Evolutionary conservation across 2,797 vertebrate genomes (phyloP).

Genomic region (Orientallactaga sibirica): DNA sequence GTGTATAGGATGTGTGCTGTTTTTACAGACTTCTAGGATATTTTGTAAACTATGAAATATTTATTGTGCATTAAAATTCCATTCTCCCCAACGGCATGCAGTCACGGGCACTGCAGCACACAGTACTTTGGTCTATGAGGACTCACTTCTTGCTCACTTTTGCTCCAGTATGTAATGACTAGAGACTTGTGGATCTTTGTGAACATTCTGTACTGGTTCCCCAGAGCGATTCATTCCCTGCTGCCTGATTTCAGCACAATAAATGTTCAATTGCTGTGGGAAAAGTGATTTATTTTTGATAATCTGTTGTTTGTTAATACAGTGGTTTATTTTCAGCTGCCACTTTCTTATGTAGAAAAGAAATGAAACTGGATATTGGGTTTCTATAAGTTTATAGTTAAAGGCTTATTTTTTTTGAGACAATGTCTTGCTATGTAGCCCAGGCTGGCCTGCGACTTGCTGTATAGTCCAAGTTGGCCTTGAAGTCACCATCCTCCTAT

Average conservation of each 20-base stretch:
- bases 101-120: conserved; percentile 47
- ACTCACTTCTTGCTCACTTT: conserved; percentile 62
- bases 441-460: background rate
- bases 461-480: background rate
- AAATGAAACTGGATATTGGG: conserved; percentile 12
- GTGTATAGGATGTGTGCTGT: conserved; percentile 69
- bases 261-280: conserved; percentile 77
- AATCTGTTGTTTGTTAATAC: conserved; percentile 54
- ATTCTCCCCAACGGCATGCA: conserved; percentile 60
- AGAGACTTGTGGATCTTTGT: conserved; percentile 77
- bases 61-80: conserved; percentile 77
- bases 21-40: conserved; percentile 73
- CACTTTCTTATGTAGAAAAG: conserved; percentile 43
- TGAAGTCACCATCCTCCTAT: background rate
- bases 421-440: background rate
- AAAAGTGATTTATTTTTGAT: conserved; percentile 64
- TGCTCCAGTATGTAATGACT: conserved; percentile 77
- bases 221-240: conserved; percentile 63
- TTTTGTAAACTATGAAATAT: conserved; percentile 80
- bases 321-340: conserved; percentile 41
- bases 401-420: conserved; percentile 18
- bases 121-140: conserved; percentile 44
- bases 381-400: conserved; percentile 34
- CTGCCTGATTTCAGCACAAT: conserved; percentile 80
- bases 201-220: conserved; percentile 77